Conservation (phyloP, 2,888 invertebrate genomes). For the Salpingus planirostris region DNA sequence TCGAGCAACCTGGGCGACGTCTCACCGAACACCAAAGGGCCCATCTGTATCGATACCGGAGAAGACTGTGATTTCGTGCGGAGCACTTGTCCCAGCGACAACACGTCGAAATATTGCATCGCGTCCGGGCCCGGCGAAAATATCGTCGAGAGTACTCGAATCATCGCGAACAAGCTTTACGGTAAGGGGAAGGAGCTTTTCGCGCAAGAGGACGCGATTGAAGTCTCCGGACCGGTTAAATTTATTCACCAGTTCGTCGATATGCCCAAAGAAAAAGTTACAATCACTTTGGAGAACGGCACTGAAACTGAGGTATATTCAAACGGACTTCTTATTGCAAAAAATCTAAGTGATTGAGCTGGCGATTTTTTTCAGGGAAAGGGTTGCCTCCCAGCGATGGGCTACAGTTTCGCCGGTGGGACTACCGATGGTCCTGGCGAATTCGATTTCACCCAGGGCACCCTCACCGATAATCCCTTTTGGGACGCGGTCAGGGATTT, state of each 20-base stretch:
- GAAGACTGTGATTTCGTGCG: slow-evolving; percentile 59
- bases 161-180: slow-evolving; percentile 73
- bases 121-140: slow-evolving; percentile 83
- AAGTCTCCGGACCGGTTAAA: slow-evolving; percentile 64
- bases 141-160: slow-evolving; percentile 87
- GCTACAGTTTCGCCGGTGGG: slow-evolving; percentile 89
- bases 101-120: slow-evolving; percentile 62
- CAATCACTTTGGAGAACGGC: slow-evolving; percentile 49
- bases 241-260: slow-evolving; percentile 76
- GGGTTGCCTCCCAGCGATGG: slow-evolving; percentile 86
- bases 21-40: slow-evolving; percentile 82
- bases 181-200: slow-evolving; percentile 60
- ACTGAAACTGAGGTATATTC: slow-evolving; percentile 46
- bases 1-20: slow-evolving; percentile 89
- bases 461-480: slow-evolving; percentile 66
- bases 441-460: slow-evolving; percentile 76
- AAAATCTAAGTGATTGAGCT: too few relatives aligned
- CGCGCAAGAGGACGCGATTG: slow-evolving; percentile 45
- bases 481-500: slow-evolving; percentile 80
- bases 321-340: too few relatives aligned
- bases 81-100: slow-evolving; percentile 67
- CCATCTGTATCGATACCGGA: slow-evolving; percentile 74
- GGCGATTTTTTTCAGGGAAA: slow-evolving; percentile 47
- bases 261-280: slow-evolving; percentile 63
- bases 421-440: slow-evolving; percentile 85